Base-by-base conservation (phyloP, 2,888 invertebrate species). In the Atrina japonica region DNA sequence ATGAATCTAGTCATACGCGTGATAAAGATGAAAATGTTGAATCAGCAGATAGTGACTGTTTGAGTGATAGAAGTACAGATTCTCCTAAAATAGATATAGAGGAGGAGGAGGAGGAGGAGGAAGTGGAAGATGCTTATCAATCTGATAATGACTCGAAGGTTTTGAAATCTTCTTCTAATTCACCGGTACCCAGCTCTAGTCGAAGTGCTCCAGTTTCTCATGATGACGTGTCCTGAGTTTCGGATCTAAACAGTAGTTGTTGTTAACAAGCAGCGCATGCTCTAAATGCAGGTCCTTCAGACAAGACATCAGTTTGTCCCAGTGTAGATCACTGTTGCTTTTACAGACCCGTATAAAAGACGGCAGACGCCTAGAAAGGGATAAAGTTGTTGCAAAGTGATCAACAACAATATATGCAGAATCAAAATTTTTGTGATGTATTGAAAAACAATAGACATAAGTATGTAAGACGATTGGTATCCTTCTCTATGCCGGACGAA, bases 1-100 rank as follows among this genome's bases (percentile, higher is more conserved):
- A 18, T 9, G 53, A 61, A 55, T 30, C 29, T 49, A 29, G 43
- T 27, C 41, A 56, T 43, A 25, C 40, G 27, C 41, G 49, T 21
- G 64, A 63, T 9, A 35, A 35, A 35, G 35, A 35, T 35, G 35
- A n/a, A n/a, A n/a, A n/a, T n/a, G 47, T 35, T 11, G 64, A 56
- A n/a, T 64, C 64, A 7, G 53, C 49, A 14, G 60, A 61, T 21
- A 72, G 71, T 52, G 71, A 72, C 35, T 67, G 71, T 64, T 50
- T 66, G 35, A 66, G 66, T 49, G 66, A 72, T 35, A 56, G 71
- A 40, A 72, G 71, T 63, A 56, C 71, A 47, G 71, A 72, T 43
- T 72, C 71, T 14, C 71, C 71, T 0, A 72, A 67, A 58, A 67
- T 72, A 45, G 71, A 72, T 35, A 63, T 72, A 40, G 52, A 63